phyloP scores from a whole-genome alignment of 2,113 vertebrate genomes.

The Tachuris rubrigastra region DNA sequence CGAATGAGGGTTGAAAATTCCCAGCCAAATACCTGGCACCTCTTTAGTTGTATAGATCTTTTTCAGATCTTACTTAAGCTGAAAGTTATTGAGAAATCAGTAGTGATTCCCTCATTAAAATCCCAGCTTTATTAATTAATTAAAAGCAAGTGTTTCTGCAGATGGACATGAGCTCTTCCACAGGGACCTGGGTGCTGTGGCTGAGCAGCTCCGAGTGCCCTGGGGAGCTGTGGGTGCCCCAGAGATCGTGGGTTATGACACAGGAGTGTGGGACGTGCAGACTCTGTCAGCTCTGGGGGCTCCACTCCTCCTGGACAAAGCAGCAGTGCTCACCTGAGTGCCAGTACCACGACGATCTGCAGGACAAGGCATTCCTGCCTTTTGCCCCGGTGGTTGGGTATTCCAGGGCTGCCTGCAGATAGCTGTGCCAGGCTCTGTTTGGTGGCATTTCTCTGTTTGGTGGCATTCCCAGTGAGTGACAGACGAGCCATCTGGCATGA shows the following conservation, averaged over 20 bases:
- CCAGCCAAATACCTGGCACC: neutral
- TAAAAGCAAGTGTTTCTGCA: neutral
- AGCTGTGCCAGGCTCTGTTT: neutral
- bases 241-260: neutral
- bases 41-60: neutral
- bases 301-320: neutral
- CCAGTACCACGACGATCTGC: accelerated
- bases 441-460: neutral
- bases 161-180: neutral
- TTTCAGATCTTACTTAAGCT: neutral
- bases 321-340: accelerated
- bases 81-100: neutral
- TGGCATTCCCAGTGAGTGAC: neutral
- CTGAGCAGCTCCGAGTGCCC: neutral
- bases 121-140: neutral
- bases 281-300: neutral
- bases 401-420: neutral
- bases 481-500: neutral
- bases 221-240: neutral
- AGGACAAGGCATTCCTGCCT: neutral
- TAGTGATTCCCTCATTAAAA: neutral
- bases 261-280: accelerated
- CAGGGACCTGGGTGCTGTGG: neutral
- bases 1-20: neutral
- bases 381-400: neutral